A percentile compares a stretch with the other conserved stretches of the same genome.
phyloP scores from a whole-genome alignment of 2,113 vertebrate genomes.

The Nesoenas mayeri region DNA sequence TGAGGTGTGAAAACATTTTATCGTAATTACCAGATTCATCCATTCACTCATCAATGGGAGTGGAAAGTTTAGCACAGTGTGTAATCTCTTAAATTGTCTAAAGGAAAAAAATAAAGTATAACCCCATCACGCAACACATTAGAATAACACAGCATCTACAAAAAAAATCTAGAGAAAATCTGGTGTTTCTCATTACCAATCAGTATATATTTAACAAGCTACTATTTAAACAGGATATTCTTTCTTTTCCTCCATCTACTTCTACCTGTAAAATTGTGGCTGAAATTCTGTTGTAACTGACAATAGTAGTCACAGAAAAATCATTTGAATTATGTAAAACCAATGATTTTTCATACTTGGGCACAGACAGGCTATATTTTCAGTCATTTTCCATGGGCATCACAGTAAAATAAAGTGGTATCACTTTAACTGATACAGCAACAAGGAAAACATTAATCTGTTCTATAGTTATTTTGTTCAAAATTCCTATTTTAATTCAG shows the following conservation, averaged over 20 bases:
- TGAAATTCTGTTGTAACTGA: background rate
- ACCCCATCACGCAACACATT: background rate
- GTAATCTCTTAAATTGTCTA: background rate
- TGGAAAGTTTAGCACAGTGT: rapidly evolving
- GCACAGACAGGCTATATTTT: background rate
- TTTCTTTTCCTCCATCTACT: background rate
- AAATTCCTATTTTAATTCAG: background rate
- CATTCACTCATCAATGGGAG: background rate
- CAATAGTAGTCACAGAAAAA: background rate
- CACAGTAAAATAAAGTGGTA: background rate
- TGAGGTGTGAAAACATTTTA: background rate
- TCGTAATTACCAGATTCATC: background rate
- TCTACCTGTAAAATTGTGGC: background rate
- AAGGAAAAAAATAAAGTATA: background rate
- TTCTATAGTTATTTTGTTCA: background rate
- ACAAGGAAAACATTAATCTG: background rate
- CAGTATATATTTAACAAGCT: background rate
- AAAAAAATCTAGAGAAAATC: background rate
- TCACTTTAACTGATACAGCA: background rate
- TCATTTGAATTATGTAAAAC: background rate
- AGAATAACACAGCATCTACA: background rate
- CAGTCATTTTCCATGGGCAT: background rate
- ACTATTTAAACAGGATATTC: background rate
- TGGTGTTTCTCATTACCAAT: background rate
- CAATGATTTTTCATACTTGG: background rate